Base-by-base conservation (phyloP, 2,113 vertebrate genomes). In the Epinephelus cyanopodus region DNA sequence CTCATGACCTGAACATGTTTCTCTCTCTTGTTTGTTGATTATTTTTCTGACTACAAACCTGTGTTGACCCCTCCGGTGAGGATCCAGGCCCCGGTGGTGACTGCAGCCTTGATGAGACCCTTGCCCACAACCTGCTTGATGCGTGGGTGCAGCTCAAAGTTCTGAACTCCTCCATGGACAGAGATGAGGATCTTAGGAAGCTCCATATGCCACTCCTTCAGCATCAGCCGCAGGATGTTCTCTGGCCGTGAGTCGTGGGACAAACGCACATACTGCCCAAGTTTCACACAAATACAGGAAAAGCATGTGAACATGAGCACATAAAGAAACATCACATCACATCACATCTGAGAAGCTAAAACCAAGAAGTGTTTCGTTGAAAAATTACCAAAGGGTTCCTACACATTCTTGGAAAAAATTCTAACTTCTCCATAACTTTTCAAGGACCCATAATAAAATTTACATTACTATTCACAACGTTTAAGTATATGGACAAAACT, bases 191-290 rank as follows among this genome's bases (percentile, higher is more conserved):
- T 98, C 92, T 99, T 99, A 14, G 98, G 98, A 90, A 99, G 96
- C 92, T 99, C 98, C 97, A 99, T 99, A 83, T 99, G 97, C 98
- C 98, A 99, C 90, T 99, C 98, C 93, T 98, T 99, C 85, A 99
- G 95, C 96, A 99, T 96, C 85, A 99, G 96, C 87, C 97, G 95
- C 74, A 99, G 95, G 92, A 99, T 95, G 89, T 95, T 95, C 93
- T 99, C 98, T n/a, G 98, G 97, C 83, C 95, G 97, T 1, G 98
- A 96, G 95, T 99, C 97, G 74, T 98, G 95, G 19, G 98, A 98
- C 83, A 99, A 90, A 68, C 98, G 96, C 70, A 96, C 96, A 94
- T 99, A 99, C 98, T 99, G 90, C 78, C 81, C 27, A 52, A 10
- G 19, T 45, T 70, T 45, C 19, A 33, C 13, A 63, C 54, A 67